Evolutionary conservation across 2,113 vertebrate species (phyloP).

Genomic region (Myotis lucifugus): DNA sequence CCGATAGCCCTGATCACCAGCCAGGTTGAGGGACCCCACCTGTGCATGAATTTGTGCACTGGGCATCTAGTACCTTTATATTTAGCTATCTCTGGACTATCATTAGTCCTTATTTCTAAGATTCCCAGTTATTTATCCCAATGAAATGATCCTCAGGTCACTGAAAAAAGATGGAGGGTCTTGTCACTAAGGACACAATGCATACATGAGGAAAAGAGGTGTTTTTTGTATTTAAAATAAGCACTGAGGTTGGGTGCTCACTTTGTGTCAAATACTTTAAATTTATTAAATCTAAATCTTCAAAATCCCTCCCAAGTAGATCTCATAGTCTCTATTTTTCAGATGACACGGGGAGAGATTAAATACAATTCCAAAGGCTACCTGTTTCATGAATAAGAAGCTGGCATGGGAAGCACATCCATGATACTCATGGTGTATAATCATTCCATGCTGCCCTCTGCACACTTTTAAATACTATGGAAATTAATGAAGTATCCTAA

Average conservation of each 20-base stretch:
- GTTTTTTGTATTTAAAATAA: not conserved
- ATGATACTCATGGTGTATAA: not conserved
- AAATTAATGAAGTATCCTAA: not conserved
- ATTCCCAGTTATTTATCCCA: not conserved
- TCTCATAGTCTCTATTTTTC: not conserved
- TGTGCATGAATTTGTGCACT: too few relatives aligned
- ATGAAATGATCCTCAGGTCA: not conserved
- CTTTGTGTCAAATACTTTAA: not conserved
- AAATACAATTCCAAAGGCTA: not conserved
- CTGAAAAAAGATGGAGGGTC: not conserved
- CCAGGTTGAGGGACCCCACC: too few relatives aligned
- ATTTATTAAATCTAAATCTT: not conserved
- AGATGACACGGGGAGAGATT: not conserved
- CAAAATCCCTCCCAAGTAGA: not conserved
- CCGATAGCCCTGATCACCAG: too few relatives aligned
- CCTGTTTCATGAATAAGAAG: not conserved
- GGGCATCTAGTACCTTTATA: not conserved
- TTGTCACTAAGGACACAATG: not conserved
- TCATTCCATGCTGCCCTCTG: not conserved
- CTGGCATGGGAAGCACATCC: not conserved
- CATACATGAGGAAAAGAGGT: not conserved
- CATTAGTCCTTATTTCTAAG: not conserved
- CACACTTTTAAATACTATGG: not conserved
- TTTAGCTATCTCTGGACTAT: not conserved
- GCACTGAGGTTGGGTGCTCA: not conserved